Conservation (phyloP, 2,888 invertebrate species). For the Diarsia dahlii region DNA sequence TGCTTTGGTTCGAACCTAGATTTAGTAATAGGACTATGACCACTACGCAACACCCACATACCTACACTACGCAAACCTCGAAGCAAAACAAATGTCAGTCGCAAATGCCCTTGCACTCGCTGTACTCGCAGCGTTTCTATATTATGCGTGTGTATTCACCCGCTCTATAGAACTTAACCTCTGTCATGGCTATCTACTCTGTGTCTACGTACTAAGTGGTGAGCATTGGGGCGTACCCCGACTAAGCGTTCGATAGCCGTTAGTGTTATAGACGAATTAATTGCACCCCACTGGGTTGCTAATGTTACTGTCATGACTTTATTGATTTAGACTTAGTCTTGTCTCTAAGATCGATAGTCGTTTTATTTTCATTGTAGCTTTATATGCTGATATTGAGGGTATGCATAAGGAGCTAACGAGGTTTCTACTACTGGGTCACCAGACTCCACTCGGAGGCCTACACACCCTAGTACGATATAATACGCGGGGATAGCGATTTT, state of each 20-base stretch:
- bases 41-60: no score
- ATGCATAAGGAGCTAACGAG: not conserved
- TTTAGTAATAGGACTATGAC: no score
- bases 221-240: constrained; percentile 43
- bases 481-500: no score
- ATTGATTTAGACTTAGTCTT: constrained; percentile 22
- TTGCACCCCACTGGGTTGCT: constrained; percentile 26
- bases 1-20: no score
- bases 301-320: constrained; percentile 20
- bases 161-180: not conserved
- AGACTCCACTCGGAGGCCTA: not conserved
- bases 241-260: constrained; percentile 42
- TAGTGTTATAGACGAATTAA: constrained; percentile 42
- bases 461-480: no score
- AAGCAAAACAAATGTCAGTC: not conserved
- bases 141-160: not conserved
- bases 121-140: not conserved
- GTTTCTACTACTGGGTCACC: not conserved
- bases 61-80: not conserved
- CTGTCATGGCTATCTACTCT: not conserved
- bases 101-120: not conserved
- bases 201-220: constrained; percentile 15
- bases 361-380: not conserved
- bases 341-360: not conserved
- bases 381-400: not conserved